A percentile compares a stretch with the other conserved stretches of the same genome.
Conservation (phyloP, 2,113 vertebrate species). For the Mohoua ochrocephala region DNA sequence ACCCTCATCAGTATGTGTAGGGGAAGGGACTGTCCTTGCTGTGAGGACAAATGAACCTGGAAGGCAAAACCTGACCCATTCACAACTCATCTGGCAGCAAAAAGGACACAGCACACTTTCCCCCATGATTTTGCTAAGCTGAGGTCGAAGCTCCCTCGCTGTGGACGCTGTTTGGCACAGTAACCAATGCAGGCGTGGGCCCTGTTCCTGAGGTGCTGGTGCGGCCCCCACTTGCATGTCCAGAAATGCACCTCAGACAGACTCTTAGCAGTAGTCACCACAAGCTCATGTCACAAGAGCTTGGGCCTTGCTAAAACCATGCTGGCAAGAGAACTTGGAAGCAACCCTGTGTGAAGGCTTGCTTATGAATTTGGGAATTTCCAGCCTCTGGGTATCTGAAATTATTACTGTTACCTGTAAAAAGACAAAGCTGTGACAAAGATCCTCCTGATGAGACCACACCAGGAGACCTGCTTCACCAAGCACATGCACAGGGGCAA, state of each 20-base stretch:
- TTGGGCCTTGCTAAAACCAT: background rate
- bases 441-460: background rate
- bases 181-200: background rate
- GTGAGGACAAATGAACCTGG: background rate
- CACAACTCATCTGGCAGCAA: background rate
- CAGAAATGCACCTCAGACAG: background rate
- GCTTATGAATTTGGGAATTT: background rate
- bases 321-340: background rate
- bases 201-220: background rate
- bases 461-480: background rate
- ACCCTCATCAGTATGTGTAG: background rate
- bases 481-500: background rate
- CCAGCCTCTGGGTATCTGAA: background rate
- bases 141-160: background rate
- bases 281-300: background rate
- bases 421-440: background rate
- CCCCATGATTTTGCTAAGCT: background rate
- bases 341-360: background rate
- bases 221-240: accelerated
- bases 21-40: background rate
- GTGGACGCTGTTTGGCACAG: background rate
- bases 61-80: background rate
- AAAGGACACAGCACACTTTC: background rate
- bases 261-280: background rate
- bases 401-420: background rate